Evolutionary conservation across 2,113 vertebrate species (phyloP).

Genomic region (Paradisaea rubra): DNA sequence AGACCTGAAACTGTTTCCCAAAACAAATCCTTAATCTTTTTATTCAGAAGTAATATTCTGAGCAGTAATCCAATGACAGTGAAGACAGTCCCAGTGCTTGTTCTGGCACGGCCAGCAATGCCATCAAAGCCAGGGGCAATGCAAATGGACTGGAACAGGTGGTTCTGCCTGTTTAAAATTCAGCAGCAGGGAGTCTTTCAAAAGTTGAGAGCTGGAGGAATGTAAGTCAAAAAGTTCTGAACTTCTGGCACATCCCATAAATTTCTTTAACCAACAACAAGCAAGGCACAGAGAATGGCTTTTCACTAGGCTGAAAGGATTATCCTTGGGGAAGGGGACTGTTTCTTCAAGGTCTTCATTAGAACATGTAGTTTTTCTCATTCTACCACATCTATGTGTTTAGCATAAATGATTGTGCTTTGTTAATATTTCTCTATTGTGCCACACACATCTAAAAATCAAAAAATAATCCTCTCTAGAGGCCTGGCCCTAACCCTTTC

Average conservation of each 20-base stretch:
- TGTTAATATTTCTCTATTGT: background rate
- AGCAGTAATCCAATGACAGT: background rate
- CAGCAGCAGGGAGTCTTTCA: background rate
- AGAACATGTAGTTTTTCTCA: background rate
- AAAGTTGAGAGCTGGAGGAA: background rate
- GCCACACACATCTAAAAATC: background rate
- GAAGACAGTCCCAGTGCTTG: background rate
- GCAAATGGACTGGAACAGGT: background rate
- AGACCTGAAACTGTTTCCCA: background rate
- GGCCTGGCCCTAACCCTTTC: background rate
- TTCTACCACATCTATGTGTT: background rate
- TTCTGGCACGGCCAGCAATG: background rate
- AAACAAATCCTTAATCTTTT: background rate
- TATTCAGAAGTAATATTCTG: background rate
- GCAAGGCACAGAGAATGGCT: background rate
- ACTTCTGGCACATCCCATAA: background rate
- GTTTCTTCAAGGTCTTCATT: background rate
- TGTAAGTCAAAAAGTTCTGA: background rate
- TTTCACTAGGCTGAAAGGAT: background rate
- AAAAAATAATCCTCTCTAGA: background rate
- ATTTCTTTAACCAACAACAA: background rate
- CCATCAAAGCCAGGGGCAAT: background rate
- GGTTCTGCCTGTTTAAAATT: background rate
- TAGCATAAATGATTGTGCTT: background rate
- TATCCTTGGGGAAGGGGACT: background rate